Evolutionary conservation across 2,888 invertebrate species (phyloP).

Genomic region (Laothoe populi): DNA sequence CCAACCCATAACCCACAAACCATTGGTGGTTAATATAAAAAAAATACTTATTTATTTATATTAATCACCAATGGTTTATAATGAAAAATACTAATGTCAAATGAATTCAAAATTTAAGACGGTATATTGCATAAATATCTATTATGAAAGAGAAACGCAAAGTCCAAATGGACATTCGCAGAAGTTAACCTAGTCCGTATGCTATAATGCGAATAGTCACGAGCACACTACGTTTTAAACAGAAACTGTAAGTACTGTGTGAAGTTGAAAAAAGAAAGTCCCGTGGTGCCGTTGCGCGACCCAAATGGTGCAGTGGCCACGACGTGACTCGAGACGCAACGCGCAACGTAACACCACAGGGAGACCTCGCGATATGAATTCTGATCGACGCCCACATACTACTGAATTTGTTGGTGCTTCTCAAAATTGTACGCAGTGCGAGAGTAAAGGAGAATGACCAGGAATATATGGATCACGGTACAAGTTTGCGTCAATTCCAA

Average conservation of each 20-base stretch:
- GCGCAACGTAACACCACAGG: slow-evolving; percentile 56
- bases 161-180: not conserved
- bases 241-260: slow-evolving; percentile 32
- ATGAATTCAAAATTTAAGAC: too few relatives aligned
- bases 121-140: too few relatives aligned
- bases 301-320: slow-evolving; percentile 59
- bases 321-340: slow-evolving; percentile 63
- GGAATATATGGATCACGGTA: too few relatives aligned
- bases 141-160: not conserved
- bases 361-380: slow-evolving; percentile 41
- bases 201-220: not conserved
- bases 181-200: not conserved
- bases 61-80: too few relatives aligned
- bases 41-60: too few relatives aligned
- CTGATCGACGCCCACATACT: slow-evolving; percentile 32
- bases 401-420: slow-evolving; percentile 27
- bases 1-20: too few relatives aligned
- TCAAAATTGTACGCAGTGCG: slow-evolving; percentile 13
- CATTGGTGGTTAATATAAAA: too few relatives aligned
- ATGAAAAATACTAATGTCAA: too few relatives aligned
- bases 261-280: slow-evolving; percentile 73
- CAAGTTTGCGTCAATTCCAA: too few relatives aligned
- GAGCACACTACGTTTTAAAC: slow-evolving; percentile 9
- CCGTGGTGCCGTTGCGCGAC: slow-evolving; percentile 72
- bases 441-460: too few relatives aligned